Percentiles rank a stretch among this genome's conserved stretches.
Evolutionary conservation across 2,797 vertebrate species (phyloP).

Genomic region (Enoplosus armatus): DNA sequence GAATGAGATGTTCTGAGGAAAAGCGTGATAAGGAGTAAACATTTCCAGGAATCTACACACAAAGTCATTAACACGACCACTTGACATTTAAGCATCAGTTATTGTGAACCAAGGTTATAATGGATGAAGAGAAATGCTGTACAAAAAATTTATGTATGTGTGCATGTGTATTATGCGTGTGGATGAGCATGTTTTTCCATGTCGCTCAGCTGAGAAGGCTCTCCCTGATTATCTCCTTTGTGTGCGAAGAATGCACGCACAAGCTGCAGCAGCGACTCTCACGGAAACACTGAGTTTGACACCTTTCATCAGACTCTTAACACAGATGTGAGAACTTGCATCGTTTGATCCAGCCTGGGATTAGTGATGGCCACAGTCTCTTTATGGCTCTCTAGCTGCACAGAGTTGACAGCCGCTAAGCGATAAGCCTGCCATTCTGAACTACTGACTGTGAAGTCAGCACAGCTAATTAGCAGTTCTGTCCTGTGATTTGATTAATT

Average conservation of each 20-base stretch:
- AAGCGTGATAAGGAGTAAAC: constrained; percentile 19
- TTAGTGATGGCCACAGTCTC: constrained; percentile 72
- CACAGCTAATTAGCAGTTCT: constrained; percentile 46
- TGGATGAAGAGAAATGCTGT: constrained; percentile 26
- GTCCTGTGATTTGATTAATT: constrained; percentile 51
- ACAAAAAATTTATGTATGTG: constrained; percentile 14
- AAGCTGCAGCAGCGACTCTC: constrained; percentile 40
- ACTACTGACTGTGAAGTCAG: constrained; percentile 45
- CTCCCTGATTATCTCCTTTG: constrained; percentile 27
- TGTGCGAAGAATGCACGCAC: constrained; percentile 33
- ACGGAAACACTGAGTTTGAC: constrained; percentile 61
- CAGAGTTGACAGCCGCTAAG: constrained; percentile 37
- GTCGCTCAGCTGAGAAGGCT: constrained; percentile 4
- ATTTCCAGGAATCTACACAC: constrained; percentile 40
- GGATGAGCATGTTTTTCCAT: constrained; percentile 47
- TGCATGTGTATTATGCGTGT: constrained; percentile 10
- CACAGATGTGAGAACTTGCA: constrained; percentile 69
- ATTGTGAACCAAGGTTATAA: constrained; percentile 46
- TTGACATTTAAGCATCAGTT: constrained; percentile 47
- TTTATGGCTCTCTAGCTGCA: constrained; percentile 42
- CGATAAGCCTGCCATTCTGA: constrained; percentile 54
- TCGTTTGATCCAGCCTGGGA: constrained; percentile 67
- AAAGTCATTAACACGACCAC: constrained; percentile 21
- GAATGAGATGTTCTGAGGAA: constrained; percentile 7
- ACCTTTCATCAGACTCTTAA: constrained; percentile 72